Percentiles rank a stretch among this genome's conserved stretches.
Conservation (phyloP, 2,888 invertebrate genomes). For the Itoplectis maculator region DNA sequence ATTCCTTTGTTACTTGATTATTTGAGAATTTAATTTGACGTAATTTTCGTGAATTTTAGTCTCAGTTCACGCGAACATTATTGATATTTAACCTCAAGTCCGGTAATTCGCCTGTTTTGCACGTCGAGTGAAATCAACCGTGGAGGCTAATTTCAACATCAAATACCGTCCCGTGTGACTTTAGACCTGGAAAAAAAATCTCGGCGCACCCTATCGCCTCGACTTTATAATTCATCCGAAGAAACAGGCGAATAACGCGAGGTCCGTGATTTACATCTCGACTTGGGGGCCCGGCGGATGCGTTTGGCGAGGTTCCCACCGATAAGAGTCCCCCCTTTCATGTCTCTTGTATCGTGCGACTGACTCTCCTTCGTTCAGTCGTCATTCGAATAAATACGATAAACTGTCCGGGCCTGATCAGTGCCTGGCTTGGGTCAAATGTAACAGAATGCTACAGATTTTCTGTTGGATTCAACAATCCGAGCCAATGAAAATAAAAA, state of each 20-base stretch:
- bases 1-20: too few species aligned
- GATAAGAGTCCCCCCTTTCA: background rate
- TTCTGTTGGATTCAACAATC: background rate
- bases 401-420: background rate
- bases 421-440: too few species aligned
- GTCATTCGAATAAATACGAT: slow-evolving; percentile 45
- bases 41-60: too few species aligned
- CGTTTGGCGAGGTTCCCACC: slow-evolving; percentile 58
- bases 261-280: slow-evolving; percentile 27
- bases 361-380: slow-evolving; percentile 24
- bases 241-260: slow-evolving; percentile 58
- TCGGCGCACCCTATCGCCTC: slow-evolving; percentile 66
- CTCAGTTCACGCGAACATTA: too few species aligned
- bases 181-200: slow-evolving; percentile 37
- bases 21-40: too few species aligned
- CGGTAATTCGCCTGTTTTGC: slow-evolving; percentile 22
- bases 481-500: background rate
- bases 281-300: slow-evolving; percentile 55
- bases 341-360: slow-evolving; percentile 28
- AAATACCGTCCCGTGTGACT: slow-evolving; percentile 44
- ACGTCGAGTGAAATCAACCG: background rate
- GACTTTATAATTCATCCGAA: slow-evolving; percentile 71
- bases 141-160: slow-evolving; percentile 5
- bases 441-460: too few species aligned
- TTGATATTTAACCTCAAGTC: too few species aligned